A percentile compares a stretch with the other conserved stretches of the same genome.
Conservation (phyloP, 2,888 invertebrate species). For the Ryuthela nishihirai region DNA sequence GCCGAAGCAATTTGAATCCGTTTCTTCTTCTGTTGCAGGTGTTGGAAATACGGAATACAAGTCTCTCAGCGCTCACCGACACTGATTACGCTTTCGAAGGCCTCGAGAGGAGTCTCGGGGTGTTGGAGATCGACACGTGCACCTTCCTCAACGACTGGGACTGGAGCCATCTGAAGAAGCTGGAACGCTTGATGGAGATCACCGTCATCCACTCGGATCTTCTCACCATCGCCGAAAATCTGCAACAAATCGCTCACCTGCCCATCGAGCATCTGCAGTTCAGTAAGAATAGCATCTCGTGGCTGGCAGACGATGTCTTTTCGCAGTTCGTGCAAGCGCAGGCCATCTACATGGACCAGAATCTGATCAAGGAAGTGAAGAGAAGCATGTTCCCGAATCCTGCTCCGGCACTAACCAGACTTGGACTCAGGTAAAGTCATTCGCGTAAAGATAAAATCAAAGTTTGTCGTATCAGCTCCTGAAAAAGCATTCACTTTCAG, state of each 20-base stretch:
- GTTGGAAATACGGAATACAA: too few species aligned
- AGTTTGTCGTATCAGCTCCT: too few species aligned
- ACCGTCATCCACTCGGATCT: background rate
- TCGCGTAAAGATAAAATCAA: too few species aligned
- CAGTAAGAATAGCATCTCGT: background rate
- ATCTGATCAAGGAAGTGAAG: conserved; percentile 2
- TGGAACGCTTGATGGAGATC: background rate
- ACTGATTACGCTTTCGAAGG: conserved; percentile 11
- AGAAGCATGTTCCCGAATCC: conserved; percentile 20
- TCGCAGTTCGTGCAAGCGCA: background rate
- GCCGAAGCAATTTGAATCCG: too few species aligned
- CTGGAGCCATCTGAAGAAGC: conserved; percentile 1
- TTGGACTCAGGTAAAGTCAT: conserved; percentile 18
- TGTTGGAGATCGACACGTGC: background rate
- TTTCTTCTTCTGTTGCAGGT: too few species aligned
- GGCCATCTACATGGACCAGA: background rate
- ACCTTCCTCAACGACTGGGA: conserved; percentile 1
- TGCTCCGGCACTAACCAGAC: background rate
- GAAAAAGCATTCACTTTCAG: too few species aligned
- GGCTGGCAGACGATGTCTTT: conserved; percentile 2
- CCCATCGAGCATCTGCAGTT: background rate
- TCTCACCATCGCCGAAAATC: background rate
- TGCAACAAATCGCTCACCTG: conserved; percentile 1
- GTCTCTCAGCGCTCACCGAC: conserved; percentile 6
- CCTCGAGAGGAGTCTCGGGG: conserved; percentile 2